Evolutionary conservation across 2,888 invertebrate genomes (phyloP).

Genomic region (Campopleginae sp.): DNA sequence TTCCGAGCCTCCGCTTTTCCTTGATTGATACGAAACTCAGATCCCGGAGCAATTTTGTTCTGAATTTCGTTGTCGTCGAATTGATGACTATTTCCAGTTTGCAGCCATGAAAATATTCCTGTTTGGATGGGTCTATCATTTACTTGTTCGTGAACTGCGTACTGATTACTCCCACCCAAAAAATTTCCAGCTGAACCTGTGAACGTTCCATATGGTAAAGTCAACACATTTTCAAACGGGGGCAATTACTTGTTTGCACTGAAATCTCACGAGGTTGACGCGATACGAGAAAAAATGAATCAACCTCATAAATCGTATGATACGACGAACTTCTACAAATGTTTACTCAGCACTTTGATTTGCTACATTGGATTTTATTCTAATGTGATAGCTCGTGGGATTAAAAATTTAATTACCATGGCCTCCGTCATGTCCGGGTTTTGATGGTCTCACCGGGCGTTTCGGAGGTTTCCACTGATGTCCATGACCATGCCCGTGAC

Average conservation of each 20-base stretch:
- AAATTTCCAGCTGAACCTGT: constrained; percentile 34
- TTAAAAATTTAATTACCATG: constrained; percentile 17
- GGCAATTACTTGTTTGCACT: background rate
- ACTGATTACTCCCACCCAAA: constrained; percentile 66
- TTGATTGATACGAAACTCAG: constrained; percentile 17
- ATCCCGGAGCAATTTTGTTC: constrained; percentile 70
- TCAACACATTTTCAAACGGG: background rate
- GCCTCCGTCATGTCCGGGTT: constrained; percentile 54
- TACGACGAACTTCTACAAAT: background rate
- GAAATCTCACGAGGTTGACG: no score
- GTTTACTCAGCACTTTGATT: background rate
- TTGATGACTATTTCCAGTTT: constrained; percentile 32
- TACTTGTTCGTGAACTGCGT: constrained; percentile 76
- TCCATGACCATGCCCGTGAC: constrained; percentile 56
- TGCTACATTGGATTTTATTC: background rate
- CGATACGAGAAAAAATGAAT: background rate
- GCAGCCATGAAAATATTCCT: constrained; percentile 65
- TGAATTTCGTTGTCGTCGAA: constrained; percentile 56
- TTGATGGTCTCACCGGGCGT: constrained; percentile 56
- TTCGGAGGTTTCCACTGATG: constrained; percentile 52
- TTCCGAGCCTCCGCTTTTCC: constrained; percentile 30
- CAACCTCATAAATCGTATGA: background rate
- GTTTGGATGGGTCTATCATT: constrained; percentile 70
- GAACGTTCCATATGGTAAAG: constrained; percentile 1
- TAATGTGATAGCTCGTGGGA: background rate